Evolutionary conservation across 2,888 invertebrate genomes (phyloP).

Genomic region (Linnaemya vulpina): DNA sequence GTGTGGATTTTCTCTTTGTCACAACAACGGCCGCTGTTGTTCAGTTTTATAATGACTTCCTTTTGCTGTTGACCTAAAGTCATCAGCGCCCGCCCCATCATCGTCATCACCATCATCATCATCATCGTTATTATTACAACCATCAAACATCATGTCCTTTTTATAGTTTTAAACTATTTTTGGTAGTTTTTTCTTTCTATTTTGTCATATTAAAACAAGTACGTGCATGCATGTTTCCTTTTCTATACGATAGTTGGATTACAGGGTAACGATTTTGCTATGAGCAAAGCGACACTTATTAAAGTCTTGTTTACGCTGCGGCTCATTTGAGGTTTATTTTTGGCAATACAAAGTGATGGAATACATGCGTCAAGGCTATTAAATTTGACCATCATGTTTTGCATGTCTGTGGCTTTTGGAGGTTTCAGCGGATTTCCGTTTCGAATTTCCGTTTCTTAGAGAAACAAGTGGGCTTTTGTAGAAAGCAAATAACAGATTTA

Average conservation of each 20-base stretch:
- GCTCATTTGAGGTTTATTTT: constrained; percentile 36
- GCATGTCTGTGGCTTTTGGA: constrained; percentile 17
- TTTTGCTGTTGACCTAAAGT: constrained; percentile 67
- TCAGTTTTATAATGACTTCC: constrained; percentile 68
- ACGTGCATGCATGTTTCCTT: neutral
- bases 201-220: neutral
- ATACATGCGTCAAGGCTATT: constrained; percentile 3
- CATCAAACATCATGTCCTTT: constrained; percentile 43
- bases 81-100: constrained; percentile 43
- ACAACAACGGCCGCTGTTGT: constrained; percentile 43
- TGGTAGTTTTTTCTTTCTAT: constrained; percentile 4
- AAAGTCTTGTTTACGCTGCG: constrained; percentile 53
- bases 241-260: neutral
- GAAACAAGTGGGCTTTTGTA: neutral
- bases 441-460: constrained; percentile 19
- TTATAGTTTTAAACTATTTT: constrained; percentile 26
- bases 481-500: no score
- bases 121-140: constrained; percentile 36
- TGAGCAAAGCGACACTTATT: constrained; percentile 49
- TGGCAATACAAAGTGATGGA: constrained; percentile 18
- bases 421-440: constrained; percentile 60
- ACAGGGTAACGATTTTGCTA: neutral
- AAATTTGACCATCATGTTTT: constrained; percentile 39
- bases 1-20: constrained; percentile 26
- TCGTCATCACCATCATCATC: constrained; percentile 27